Conservation (phyloP, 2,113 vertebrate species). For the Xiphophorus hellerii region DNA sequence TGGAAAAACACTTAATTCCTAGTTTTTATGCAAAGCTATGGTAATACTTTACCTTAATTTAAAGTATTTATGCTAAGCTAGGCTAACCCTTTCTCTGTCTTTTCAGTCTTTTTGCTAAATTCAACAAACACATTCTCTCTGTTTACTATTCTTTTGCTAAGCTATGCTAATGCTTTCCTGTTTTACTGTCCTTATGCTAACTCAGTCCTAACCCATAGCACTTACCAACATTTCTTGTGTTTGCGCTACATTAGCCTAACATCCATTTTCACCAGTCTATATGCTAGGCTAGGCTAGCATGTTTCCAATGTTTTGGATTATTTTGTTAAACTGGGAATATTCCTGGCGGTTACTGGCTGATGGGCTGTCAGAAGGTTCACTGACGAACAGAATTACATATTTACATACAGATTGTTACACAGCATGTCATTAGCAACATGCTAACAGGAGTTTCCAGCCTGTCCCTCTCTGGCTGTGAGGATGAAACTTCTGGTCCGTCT, state of each 20-base stretch:
- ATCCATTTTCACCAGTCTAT: not conserved
- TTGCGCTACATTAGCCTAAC: not conserved
- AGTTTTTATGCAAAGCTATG: not conserved
- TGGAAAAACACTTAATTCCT: not conserved
- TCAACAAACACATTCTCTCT: not conserved
- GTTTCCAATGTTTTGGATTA: not conserved
- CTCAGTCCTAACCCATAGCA: too few relatives aligned
- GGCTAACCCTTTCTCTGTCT: not conserved
- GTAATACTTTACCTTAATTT: not conserved
- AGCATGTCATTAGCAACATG: not conserved
- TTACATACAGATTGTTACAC: conserved; percentile 1
- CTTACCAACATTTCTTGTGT: not conserved
- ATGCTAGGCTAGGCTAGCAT: not conserved
- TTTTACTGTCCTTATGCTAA: not conserved
- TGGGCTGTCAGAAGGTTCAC: not conserved
- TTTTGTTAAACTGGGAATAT: not conserved
- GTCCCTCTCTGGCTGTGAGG: not conserved
- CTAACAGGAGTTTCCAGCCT: not conserved
- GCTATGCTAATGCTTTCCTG: not conserved
- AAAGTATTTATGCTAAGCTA: conserved; percentile 6
- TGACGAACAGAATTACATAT: not conserved
- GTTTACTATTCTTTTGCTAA: not conserved
- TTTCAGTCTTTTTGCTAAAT: not conserved
- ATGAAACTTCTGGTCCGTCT: conserved; percentile 18
- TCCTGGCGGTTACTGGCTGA: not conserved